Conservation (phyloP, 2,797 vertebrate genomes). For the Mus minutoides region DNA sequence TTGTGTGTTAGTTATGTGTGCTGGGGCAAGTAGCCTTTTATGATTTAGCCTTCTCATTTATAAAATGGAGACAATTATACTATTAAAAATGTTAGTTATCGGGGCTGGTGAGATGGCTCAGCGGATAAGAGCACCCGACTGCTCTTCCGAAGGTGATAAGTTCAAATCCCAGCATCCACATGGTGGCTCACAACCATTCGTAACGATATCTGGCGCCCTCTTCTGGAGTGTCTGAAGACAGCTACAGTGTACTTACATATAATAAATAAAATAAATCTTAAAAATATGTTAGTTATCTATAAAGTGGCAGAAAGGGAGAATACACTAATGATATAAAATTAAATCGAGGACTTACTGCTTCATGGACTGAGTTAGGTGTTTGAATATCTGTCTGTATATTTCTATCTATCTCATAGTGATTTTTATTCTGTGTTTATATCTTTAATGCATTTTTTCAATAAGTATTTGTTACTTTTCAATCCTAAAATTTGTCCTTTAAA, state of each 20-base stretch:
- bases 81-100: neutral
- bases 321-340: neutral
- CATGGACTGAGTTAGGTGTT: neutral
- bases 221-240: too few species aligned
- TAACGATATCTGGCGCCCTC: too few species aligned
- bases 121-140: too few species aligned
- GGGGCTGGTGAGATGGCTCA: too few species aligned
- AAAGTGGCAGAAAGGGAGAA: neutral
- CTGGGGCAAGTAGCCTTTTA: neutral
- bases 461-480: neutral
- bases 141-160: too few species aligned
- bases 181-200: too few species aligned
- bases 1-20: neutral
- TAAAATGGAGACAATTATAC: neutral
- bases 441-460: neutral
- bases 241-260: too few species aligned
- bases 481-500: conserved; percentile 16
- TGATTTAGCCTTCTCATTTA: neutral
- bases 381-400: neutral
- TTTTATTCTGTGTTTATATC: neutral
- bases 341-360: neutral
- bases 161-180: too few species aligned
- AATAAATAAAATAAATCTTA: too few species aligned
- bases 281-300: neutral
- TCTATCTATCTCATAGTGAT: neutral